phyloP scores from a whole-genome alignment of 2,888 invertebrate species.

The Lordiphosa andalusiaca region DNA sequence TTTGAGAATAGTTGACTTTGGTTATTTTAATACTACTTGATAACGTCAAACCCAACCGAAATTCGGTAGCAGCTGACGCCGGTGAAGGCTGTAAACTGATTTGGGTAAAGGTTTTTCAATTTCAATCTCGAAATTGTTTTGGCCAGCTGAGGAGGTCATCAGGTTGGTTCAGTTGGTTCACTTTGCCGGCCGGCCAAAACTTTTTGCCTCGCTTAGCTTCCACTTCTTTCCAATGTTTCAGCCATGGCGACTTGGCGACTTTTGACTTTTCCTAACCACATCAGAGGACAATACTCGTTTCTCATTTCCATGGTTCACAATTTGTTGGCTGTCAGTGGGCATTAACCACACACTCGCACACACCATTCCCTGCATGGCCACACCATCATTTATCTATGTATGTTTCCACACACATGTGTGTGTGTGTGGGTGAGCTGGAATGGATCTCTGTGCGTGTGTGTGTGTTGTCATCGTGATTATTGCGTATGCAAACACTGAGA shows the following conservation, averaged over 20 bases:
- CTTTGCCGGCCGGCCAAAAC: too few species aligned
- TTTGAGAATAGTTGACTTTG: too few species aligned
- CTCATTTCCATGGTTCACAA: conserved; percentile 41
- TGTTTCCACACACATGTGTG: conserved; percentile 4
- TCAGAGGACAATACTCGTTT: neutral
- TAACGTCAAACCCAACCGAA: too few species aligned
- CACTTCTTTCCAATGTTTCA: neutral
- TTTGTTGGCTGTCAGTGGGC: conserved; percentile 53
- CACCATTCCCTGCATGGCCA: conserved; percentile 37
- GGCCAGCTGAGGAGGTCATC: too few species aligned
- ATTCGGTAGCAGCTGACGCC: too few species aligned
- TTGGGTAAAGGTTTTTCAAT: too few species aligned
- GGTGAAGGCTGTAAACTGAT: too few species aligned
- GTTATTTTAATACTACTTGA: too few species aligned
- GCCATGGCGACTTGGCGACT: neutral
- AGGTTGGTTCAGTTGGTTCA: too few species aligned
- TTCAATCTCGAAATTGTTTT: too few species aligned
- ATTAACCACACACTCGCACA: conserved; percentile 17
- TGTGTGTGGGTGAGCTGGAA: neutral
- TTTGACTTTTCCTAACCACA: conserved; percentile 3
- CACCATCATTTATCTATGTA: conserved; percentile 16
- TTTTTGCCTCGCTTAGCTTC: neutral
- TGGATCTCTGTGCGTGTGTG: conserved; percentile 1
- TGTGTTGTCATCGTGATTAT: conserved; percentile 40
- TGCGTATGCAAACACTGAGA: conserved; percentile 53